A percentile compares a stretch with the other conserved stretches of the same genome.
Evolutionary conservation across 2,888 invertebrate genomes (phyloP).

Genomic region (Platypus cylindrus): DNA sequence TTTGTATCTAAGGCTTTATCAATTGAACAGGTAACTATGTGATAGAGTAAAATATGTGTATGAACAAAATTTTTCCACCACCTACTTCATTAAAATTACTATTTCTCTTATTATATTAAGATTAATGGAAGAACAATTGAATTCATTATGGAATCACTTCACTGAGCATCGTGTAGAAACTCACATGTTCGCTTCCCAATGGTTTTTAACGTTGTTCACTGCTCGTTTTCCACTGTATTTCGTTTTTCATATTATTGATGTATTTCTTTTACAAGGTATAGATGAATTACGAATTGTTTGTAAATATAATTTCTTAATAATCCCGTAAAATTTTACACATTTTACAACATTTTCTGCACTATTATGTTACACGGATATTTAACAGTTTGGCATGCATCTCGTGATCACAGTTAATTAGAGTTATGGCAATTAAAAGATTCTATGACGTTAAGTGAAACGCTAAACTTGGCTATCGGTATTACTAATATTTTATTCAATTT

Average conservation of each 20-base stretch:
- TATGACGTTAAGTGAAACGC: too few relatives aligned
- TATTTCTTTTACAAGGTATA: constrained; percentile 61
- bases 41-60: not conserved
- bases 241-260: constrained; percentile 93
- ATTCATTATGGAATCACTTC: constrained; percentile 71
- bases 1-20: constrained; percentile 87
- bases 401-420: too few relatives aligned
- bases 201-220: constrained; percentile 99
- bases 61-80: not conserved
- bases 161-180: constrained; percentile 75
- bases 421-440: too few relatives aligned
- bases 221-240: constrained; percentile 95
- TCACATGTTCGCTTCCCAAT: constrained; percentile 99
- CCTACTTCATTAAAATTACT: not conserved
- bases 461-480: too few relatives aligned
- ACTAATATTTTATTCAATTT: too few relatives aligned
- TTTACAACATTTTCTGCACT: too few relatives aligned
- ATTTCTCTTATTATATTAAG: constrained; percentile 3
- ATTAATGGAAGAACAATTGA: constrained; percentile 81
- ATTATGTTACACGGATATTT: too few relatives aligned
- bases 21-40: constrained; percentile 56
- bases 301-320: too few relatives aligned
- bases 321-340: too few relatives aligned
- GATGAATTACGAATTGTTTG: too few relatives aligned
- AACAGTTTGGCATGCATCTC: too few relatives aligned